phyloP scores from a whole-genome alignment of 2,888 invertebrate species.

The Gandaritis pyraliata region DNA sequence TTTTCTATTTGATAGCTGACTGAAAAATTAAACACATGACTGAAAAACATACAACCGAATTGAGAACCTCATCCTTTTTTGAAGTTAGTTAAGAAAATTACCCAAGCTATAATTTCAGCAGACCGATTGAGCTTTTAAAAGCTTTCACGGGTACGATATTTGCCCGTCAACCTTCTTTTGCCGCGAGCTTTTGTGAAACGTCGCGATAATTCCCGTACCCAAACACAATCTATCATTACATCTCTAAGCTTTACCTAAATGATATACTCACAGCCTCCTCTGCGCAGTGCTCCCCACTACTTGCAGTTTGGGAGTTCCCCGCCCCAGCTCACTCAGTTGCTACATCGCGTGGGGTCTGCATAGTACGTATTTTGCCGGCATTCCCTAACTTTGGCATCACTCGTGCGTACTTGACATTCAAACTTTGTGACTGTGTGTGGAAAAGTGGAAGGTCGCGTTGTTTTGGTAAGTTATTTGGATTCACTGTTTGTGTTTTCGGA shows the following conservation, averaged over 20 bases:
- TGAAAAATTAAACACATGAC: too few relatives aligned
- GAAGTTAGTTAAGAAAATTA: too few relatives aligned
- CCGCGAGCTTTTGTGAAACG: neutral
- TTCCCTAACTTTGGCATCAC: constrained; percentile 28
- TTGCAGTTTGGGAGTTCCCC: constrained; percentile 48
- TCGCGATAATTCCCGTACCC: neutral
- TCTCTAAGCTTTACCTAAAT: constrained; percentile 40
- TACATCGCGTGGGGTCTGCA: constrained; percentile 20
- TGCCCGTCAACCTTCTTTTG: too few relatives aligned
- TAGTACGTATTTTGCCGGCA: constrained; percentile 22
- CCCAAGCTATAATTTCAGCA: too few relatives aligned
- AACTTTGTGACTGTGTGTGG: constrained; percentile 37
- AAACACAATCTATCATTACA: neutral
- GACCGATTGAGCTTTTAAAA: too few relatives aligned
- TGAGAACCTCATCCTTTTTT: too few relatives aligned
- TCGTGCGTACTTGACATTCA: constrained; percentile 22
- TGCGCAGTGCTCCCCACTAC: constrained; percentile 51
- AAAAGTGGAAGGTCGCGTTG: constrained; percentile 6
- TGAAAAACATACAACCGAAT: too few relatives aligned
- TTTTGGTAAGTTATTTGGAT: constrained; percentile 34
- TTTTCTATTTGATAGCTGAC: too few relatives aligned
- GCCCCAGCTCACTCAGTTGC: constrained; percentile 52
- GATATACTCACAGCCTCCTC: constrained; percentile 46
- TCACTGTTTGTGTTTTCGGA: constrained; percentile 2
- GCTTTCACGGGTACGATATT: too few relatives aligned